A percentile compares a stretch with the other conserved stretches of the same genome.
These are phyloP conservation scores for Ommatoiulus sabulosus DNA, from an alignment of 2,888 invertebrate species.

Conservation along the genomic window DNA sequence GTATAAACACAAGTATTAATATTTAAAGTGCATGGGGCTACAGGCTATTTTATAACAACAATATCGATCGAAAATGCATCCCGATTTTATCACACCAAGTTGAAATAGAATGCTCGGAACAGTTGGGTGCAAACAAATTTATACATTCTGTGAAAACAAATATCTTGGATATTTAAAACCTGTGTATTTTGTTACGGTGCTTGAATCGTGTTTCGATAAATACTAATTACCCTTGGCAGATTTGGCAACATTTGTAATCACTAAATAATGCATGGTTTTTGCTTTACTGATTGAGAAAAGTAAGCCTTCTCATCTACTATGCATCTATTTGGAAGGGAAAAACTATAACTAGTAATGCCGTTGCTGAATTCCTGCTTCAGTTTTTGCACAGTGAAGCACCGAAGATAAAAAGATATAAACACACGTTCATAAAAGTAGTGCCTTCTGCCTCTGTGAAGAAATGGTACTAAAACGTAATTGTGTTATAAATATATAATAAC, in stretches of 20 bases:
- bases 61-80: not conserved
- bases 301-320: not conserved
- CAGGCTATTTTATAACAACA: not conserved
- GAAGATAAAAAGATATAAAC: not conserved
- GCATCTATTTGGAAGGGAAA: too few species aligned
- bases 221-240: too few species aligned
- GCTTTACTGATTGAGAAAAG: not conserved
- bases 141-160: too few species aligned
- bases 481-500: slow-evolving; percentile 36
- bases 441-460: not conserved
- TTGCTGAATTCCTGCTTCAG: not conserved
- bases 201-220: not conserved
- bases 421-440: not conserved
- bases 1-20: not conserved
- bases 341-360: not conserved
- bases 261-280: not conserved
- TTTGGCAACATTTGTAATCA: not conserved
- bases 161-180: not conserved
- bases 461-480: slow-evolving; percentile 24
- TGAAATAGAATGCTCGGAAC: too few species aligned
- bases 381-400: not conserved
- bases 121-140: too few species aligned
- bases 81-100: not conserved
- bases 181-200: not conserved
- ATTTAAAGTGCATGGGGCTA: not conserved